These are phyloP conservation scores for Phylloscopus trochilus DNA, from an alignment of 2,113 vertebrate genomes.

Conservation along the genomic window DNA sequence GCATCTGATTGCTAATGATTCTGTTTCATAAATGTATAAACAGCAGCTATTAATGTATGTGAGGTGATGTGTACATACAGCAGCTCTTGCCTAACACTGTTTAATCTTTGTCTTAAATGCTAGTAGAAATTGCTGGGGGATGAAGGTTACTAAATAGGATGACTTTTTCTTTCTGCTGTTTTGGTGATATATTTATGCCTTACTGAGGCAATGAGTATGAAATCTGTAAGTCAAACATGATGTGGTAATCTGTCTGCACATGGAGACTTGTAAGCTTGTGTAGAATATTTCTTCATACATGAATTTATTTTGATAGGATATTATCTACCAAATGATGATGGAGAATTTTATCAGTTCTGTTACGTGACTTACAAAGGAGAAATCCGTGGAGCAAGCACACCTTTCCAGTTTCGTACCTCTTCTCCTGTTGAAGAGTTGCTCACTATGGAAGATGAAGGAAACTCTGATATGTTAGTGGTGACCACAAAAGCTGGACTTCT, in stretches of 20 bases:
- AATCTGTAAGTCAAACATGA: rapidly evolving
- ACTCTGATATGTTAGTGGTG: slow-evolving; percentile 97
- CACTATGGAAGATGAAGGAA: slow-evolving; percentile 95
- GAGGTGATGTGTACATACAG: not conserved
- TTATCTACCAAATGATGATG: slow-evolving; percentile 95
- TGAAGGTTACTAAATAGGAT: not conserved
- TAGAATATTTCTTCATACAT: not conserved
- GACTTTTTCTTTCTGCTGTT: not conserved
- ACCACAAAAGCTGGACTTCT: slow-evolving; percentile 94
- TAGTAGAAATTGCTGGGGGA: not conserved
- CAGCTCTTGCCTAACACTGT: not conserved
- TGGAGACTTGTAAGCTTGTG: not conserved
- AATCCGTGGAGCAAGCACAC: slow-evolving; percentile 96
- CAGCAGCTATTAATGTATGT: not conserved
- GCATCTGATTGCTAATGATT: not conserved
- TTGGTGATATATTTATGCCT: not conserved
- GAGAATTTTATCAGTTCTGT: slow-evolving; percentile 99
- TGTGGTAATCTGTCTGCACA: not conserved
- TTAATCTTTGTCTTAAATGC: not conserved
- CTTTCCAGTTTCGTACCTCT: slow-evolving; percentile 93
- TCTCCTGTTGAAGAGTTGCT: slow-evolving; percentile 93
- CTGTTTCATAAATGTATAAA: not conserved
- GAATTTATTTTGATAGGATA: slow-evolving; percentile 79
- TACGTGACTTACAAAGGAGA: slow-evolving; percentile 98
- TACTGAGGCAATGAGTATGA: not conserved